Evolutionary conservation across 2,888 invertebrate genomes (phyloP), one percentile per base, ranked within the genome.

Genomic region (Chalcosyrphus nemorum): DNA sequence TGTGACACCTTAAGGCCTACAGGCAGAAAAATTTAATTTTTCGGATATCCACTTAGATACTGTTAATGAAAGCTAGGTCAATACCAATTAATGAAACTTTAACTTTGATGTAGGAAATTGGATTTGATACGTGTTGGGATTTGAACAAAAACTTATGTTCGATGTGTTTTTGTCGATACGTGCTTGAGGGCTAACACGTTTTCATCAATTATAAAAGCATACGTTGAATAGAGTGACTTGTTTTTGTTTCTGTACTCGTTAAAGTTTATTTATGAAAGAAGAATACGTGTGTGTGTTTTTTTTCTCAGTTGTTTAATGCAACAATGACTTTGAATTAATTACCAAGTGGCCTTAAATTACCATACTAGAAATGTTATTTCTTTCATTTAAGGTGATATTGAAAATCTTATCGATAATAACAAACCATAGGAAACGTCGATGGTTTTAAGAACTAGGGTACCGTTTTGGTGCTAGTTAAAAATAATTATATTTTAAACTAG

Each of bases 61-160:
- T 43, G 32, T 61, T 35, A 45, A 59, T 45, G 52, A 15, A 43
- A 68, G 41, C 56, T 38, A 76, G 70, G 68, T 70, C 80, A 59
- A 80, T 80, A 80, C 59, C 57, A 66, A 59, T 59, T 80, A 76
- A 81, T 75, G 76, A 41, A 81, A 81, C 47, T 70, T 81, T 63
- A 63, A 57, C 76, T 75, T 61, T 75, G 80, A 80, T 80, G 75
- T 52, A 70, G 76, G 61, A 81, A 81, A 81, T 81, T 81, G 63
- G 81, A 76, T 81, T 61, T 68, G 41, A 63, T 76, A 81, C 81
- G 81, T 81, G 76, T 57, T 61, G 47, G 56, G 41, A 56, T 76
- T 56, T 29, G 9, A 63, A 24, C 41, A 35, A 15, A 32, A 19
- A 52, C 17, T 19, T 47, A 4, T 32, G 5, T 66, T 43, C 21